Evolutionary conservation across 2,113 vertebrate species (phyloP).

Genomic region (Coptodon bakossiorum): DNA sequence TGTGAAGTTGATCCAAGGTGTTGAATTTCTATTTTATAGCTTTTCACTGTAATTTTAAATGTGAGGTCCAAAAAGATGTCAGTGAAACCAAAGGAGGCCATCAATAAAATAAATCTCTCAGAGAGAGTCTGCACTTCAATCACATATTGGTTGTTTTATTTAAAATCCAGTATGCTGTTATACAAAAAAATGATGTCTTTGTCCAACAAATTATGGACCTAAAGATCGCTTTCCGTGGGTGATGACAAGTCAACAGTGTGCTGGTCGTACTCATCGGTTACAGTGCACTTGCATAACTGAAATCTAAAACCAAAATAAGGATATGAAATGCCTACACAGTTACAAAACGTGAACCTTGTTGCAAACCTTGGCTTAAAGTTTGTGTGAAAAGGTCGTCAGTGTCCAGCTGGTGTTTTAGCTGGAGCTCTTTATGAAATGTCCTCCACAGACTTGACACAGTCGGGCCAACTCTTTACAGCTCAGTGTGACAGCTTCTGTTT

Average conservation of each 20-base stretch:
- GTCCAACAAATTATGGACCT: not conserved
- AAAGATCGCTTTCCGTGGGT: not conserved
- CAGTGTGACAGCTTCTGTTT: slow-evolving; percentile 19
- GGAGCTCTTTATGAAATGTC: not conserved
- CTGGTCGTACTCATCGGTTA: not conserved
- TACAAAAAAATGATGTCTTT: not conserved
- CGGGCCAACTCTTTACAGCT: not conserved
- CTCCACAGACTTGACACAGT: not conserved
- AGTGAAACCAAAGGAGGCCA: not conserved
- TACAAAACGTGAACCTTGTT: not conserved
- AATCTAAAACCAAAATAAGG: not conserved
- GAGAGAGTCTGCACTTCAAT: not conserved
- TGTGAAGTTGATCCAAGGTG: not conserved
- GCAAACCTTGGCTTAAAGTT: not conserved
- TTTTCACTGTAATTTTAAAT: not conserved
- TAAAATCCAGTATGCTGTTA: not conserved
- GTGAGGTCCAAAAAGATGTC: not conserved
- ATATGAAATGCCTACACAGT: not conserved
- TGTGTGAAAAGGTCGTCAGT: not conserved
- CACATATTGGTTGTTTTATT: not conserved
- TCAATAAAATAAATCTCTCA: not conserved
- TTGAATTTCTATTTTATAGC: not conserved
- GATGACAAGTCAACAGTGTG: not conserved
- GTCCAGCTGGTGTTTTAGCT: not conserved
- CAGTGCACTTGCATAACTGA: not conserved